These are phyloP conservation scores for Pachypeltis micranthus DNA, from an alignment of 1,140 invertebrate genomes.

Conservation along the genomic window DNA sequence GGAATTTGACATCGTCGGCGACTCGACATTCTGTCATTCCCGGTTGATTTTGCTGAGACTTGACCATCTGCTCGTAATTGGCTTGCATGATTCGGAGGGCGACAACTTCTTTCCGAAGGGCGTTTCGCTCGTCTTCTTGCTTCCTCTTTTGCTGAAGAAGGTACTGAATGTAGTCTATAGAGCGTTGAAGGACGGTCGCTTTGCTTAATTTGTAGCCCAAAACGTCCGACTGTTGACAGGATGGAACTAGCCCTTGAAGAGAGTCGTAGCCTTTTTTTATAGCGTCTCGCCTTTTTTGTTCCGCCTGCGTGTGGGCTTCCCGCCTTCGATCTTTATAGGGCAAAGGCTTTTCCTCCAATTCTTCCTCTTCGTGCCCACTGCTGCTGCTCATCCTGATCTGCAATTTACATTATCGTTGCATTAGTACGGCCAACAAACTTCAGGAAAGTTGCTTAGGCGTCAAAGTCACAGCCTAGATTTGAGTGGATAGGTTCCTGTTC, in stretches of 20 bases:
- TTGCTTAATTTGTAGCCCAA: conserved; percentile 90
- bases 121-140: conserved; percentile 83
- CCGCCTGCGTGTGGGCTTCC: conserved; percentile 93
- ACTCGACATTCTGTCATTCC: conserved; percentile 73
- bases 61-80: conserved; percentile 92
- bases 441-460: no score
- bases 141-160: conserved; percentile 82
- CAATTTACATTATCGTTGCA: no score
- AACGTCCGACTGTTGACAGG: conserved; percentile 76
- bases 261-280: conserved; percentile 93
- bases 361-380: neutral
- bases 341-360: conserved; percentile 60
- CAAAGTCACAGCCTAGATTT: no score
- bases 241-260: conserved; percentile 82
- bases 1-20: conserved; percentile 90
- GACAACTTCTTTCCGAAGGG: conserved; percentile 87
- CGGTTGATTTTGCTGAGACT: conserved; percentile 86
- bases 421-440: no score
- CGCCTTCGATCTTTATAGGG: conserved; percentile 87
- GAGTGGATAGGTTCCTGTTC: no score
- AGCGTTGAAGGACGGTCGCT: conserved; percentile 86
- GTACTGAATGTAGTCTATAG: conserved; percentile 83
- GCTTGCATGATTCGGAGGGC: conserved; percentile 84
- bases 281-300: conserved; percentile 91
- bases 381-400: neutral